Evolutionary conservation across 2,113 vertebrate species (phyloP).

Genomic region (Rhynchopsitta pachyrhyncha): DNA sequence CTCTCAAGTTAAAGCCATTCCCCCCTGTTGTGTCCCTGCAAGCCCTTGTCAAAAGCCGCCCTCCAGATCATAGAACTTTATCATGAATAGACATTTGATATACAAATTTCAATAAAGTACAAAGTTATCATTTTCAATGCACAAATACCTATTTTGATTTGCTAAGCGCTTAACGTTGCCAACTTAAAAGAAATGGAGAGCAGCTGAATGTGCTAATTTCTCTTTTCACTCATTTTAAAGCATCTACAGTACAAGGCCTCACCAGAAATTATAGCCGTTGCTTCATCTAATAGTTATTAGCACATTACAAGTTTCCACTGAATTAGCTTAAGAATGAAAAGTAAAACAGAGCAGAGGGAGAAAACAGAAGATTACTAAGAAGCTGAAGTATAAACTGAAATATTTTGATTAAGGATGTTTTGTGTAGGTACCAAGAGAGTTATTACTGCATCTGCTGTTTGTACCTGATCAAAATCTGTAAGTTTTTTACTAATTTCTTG

Average conservation of each 20-base stretch:
- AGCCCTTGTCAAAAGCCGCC: background rate
- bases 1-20: background rate
- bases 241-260: background rate
- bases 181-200: background rate
- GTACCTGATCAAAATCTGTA: background rate
- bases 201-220: conserved; percentile 45
- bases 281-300: background rate
- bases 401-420: background rate
- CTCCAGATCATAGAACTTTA: background rate
- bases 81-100: background rate
- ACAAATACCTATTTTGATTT: conserved; percentile 40
- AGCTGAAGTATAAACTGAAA: background rate
- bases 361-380: background rate
- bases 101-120: background rate
- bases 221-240: conserved; percentile 47
- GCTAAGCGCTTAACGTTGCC: background rate
- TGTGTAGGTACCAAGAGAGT: background rate
- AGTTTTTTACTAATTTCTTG: background rate
- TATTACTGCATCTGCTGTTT: background rate
- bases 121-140: background rate
- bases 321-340: background rate
- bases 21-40: background rate
- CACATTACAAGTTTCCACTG: conserved; percentile 17
- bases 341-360: background rate
- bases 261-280: conserved; percentile 27